Evolutionary conservation across 2,888 invertebrate species (phyloP).

Genomic region (Diloba caeruleocephala): DNA sequence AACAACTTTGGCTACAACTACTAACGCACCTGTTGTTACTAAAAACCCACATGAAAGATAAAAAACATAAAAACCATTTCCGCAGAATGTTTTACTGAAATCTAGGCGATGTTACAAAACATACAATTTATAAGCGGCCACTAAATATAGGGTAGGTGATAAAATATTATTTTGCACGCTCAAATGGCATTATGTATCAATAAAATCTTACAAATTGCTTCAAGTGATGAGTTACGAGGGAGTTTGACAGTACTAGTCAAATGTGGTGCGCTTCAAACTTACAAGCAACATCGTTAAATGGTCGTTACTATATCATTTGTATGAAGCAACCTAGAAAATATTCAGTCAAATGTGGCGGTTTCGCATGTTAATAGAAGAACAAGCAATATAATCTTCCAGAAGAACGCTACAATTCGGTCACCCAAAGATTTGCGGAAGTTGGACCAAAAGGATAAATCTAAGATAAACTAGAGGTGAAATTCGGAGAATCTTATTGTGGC

Average conservation of each 20-base stretch:
- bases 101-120: conserved; percentile 29
- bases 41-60: conserved; percentile 27
- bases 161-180: conserved; percentile 49
- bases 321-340: conserved; percentile 11
- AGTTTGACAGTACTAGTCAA: conserved; percentile 22
- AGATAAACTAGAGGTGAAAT: no score
- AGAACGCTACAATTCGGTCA: no score
- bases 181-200: conserved; percentile 42
- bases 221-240: conserved; percentile 36
- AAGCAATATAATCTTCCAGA: no score
- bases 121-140: conserved; percentile 23
- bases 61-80: conserved; percentile 25
- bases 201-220: conserved; percentile 45
- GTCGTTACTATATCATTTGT: conserved; percentile 9
- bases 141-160: conserved; percentile 40
- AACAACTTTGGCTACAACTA: conserved; percentile 11
- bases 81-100: conserved; percentile 11
- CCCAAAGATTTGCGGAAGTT: no score
- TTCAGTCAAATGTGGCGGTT: not conserved
- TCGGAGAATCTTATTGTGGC: no score
- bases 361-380: not conserved
- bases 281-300: conserved; percentile 26
- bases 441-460: no score
- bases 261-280: conserved; percentile 23
- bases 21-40: conserved; percentile 9